These are phyloP conservation scores for Ochotona curzoniae DNA, from an alignment of 2,113 vertebrate species.

Conservation along the genomic window DNA sequence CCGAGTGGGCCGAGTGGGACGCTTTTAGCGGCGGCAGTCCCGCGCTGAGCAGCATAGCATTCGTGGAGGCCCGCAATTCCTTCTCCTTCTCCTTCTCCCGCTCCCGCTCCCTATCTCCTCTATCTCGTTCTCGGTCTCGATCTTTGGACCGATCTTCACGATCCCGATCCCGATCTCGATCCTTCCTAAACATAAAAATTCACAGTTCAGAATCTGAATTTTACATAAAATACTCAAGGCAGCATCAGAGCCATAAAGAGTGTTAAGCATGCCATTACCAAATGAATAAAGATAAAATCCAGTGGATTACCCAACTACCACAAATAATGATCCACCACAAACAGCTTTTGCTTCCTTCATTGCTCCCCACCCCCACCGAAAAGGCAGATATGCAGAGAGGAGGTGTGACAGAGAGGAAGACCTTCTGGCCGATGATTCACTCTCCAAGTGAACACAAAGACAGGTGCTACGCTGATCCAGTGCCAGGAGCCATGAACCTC, in stretches of 20 bases:
- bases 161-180: conserved; percentile 94
- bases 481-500: too few relatives aligned
- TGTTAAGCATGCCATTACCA: background rate
- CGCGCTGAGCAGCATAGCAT: conserved; percentile 84
- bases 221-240: background rate
- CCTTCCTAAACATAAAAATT: conserved; percentile 88
- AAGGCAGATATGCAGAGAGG: background rate
- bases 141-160: conserved; percentile 91
- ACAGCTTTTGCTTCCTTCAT: conserved; percentile 9
- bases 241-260: background rate
- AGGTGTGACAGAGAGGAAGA: too few relatives aligned
- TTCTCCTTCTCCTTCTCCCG: conserved; percentile 94
- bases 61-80: conserved; percentile 87
- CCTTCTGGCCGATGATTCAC: too few relatives aligned
- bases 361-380: background rate
- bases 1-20: conserved; percentile 80
- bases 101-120: conserved; percentile 91
- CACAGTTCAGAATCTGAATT: conserved; percentile 62
- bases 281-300: conserved; percentile 1
- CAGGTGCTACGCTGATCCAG: too few relatives aligned
- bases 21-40: conserved; percentile 89
- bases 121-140: conserved; percentile 91
- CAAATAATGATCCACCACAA: background rate
- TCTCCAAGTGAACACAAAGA: too few relatives aligned
- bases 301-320: background rate